Conservation (phyloP, 1,140 invertebrate genomes). For the Macrostomum lignano region DNA sequence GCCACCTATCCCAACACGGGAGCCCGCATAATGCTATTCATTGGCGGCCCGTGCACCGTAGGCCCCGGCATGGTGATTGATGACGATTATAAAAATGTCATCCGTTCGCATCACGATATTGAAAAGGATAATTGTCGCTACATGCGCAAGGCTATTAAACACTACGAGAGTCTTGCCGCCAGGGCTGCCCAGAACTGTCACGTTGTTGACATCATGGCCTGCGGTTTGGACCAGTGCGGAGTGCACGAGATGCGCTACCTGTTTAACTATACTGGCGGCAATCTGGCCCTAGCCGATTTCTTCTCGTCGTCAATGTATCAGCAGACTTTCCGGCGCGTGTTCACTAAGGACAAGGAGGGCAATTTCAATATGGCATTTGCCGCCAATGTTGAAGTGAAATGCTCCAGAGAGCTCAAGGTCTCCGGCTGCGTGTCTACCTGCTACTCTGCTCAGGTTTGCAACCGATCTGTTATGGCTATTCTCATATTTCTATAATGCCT, state of each 20-base stretch:
- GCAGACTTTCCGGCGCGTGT: conserved; percentile 89
- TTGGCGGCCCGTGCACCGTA: conserved; percentile 91
- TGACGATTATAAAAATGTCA: conserved; percentile 90
- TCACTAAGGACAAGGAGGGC: conserved; percentile 60
- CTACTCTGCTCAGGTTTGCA: conserved; percentile 41
- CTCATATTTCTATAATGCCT: too few species aligned
- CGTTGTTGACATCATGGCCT: conserved; percentile 85
- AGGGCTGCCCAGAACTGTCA: conserved; percentile 77
- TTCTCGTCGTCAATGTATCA: conserved; percentile 96
- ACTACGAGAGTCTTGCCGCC: conserved; percentile 67
- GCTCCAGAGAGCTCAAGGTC: conserved; percentile 35
- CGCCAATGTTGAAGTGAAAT: conserved; percentile 73
- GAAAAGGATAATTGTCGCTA: conserved; percentile 93
- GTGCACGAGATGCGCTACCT: conserved; percentile 93
- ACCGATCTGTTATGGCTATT: too few species aligned
- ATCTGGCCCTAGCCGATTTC: conserved; percentile 97
- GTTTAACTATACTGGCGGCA: conserved; percentile 77
- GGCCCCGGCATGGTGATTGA: conserved; percentile 81
- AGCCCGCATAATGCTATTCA: conserved; percentile 78
- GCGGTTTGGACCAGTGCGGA: conserved; percentile 90
- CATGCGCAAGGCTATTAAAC: conserved; percentile 93
- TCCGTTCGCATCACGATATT: conserved; percentile 92
- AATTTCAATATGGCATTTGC: conserved; percentile 95
- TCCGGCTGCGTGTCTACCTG: conserved; percentile 82
- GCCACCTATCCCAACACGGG: conserved; percentile 82